phyloP scores from a whole-genome alignment of 2,888 invertebrate species.

The Sarcophaga carnaria region DNA sequence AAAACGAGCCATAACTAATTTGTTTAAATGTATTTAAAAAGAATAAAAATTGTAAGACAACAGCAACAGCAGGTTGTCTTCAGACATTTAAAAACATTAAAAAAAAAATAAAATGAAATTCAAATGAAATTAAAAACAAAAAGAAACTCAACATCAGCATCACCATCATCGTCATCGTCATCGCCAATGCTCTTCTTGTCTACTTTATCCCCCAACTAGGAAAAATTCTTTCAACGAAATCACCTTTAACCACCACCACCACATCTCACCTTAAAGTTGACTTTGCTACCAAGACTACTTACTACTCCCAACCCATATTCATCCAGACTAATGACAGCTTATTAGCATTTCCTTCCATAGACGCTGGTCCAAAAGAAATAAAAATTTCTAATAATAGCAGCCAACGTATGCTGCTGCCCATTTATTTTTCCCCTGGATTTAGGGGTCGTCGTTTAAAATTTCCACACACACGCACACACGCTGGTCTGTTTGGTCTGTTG shows the following conservation, averaged over 20 bases:
- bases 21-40: slow-evolving; percentile 62
- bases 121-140: slow-evolving; percentile 16
- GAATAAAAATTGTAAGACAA: slow-evolving; percentile 56
- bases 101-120: slow-evolving; percentile 59
- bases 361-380: slow-evolving; percentile 36
- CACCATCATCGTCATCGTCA: slow-evolving; percentile 26
- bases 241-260: slow-evolving; percentile 9
- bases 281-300: slow-evolving; percentile 10
- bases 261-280: slow-evolving; percentile 5
- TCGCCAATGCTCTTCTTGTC: no score
- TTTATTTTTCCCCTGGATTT: not conserved
- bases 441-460: slow-evolving; percentile 43
- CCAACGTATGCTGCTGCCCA: slow-evolving; percentile 15
- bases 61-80: slow-evolving; percentile 62
- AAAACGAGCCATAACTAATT: slow-evolving; percentile 67
- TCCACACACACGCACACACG: not conserved
- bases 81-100: slow-evolving; percentile 56
- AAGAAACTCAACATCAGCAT: slow-evolving; percentile 33
- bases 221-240: not conserved
- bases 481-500: not conserved
- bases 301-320: not conserved
- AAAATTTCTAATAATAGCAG: slow-evolving; percentile 45
- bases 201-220: not conserved
- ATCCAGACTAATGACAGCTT: slow-evolving; percentile 64
- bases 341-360: slow-evolving; percentile 51